Evolutionary conservation across 2,888 invertebrate species (phyloP).

Genomic region (Aporophyla lueneburgensis): DNA sequence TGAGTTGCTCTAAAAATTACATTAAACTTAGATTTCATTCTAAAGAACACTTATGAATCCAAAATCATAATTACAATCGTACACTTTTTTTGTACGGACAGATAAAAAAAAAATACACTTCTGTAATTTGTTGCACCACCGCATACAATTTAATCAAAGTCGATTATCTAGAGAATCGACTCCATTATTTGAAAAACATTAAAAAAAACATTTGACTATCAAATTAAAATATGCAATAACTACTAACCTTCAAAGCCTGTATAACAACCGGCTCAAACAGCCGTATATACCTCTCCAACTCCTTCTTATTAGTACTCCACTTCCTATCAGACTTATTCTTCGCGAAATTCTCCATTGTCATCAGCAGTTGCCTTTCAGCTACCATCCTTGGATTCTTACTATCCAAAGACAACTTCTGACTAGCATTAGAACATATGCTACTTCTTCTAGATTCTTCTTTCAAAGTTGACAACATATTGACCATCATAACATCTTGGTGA

Average conservation of each 20-base stretch:
- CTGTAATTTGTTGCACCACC: no score
- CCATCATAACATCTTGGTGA: conserved; percentile 80
- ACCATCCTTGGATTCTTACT: conserved; percentile 82
- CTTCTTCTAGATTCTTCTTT: conserved; percentile 77
- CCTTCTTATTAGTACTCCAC: conserved; percentile 88
- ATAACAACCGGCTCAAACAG: conserved; percentile 99
- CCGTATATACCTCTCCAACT: conserved; percentile 95
- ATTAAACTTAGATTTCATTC: no score
- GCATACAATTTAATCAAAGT: no score
- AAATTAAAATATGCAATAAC: background rate
- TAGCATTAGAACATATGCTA: conserved; percentile 80
- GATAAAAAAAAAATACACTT: no score
- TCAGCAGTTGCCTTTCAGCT: conserved; percentile 81
- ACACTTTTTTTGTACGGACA: no score
- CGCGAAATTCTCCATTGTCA: conserved; percentile 86
- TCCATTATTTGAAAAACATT: no score
- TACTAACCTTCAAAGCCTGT: conserved; percentile 95
- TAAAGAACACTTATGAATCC: no score
- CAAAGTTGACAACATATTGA: conserved; percentile 71
- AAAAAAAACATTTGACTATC: no score
- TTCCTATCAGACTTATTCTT: conserved; percentile 87
- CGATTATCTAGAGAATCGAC: no score
- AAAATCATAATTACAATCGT: no score
- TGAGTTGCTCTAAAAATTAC: no score
- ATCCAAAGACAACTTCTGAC: conserved; percentile 81